These are phyloP conservation scores for Drosophila trapezifrons DNA, from an alignment of 1,140 invertebrate genomes.

Conservation along the genomic window DNA sequence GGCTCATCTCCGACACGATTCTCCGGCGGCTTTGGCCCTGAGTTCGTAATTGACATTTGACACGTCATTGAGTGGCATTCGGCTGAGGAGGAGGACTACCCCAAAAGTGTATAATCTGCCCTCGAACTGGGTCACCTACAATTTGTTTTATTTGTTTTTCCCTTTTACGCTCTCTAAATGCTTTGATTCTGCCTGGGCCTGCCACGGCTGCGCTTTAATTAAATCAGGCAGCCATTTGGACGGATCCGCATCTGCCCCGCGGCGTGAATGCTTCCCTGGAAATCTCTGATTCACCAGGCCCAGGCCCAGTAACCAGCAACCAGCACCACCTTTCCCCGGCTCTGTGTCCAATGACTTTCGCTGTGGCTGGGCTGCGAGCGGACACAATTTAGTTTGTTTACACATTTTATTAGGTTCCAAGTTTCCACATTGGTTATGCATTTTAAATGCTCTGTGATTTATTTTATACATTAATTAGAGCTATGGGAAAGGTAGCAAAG, in stretches of 20 bases:
- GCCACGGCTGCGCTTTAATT: conserved; percentile 56
- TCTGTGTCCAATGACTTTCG: conserved; percentile 67
- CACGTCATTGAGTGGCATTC: conserved; percentile 60
- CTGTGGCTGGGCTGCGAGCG: conserved; percentile 33
- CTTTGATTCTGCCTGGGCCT: conserved; percentile 53
- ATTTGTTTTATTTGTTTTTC: conserved; percentile 30
- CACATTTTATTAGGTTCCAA: conserved; percentile 32
- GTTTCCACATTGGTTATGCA: conserved; percentile 30
- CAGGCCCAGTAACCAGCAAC: background rate
- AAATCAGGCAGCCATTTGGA: conserved; percentile 53
- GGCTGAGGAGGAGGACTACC: conserved; percentile 5
- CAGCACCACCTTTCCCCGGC: conserved; percentile 1
- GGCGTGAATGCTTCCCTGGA: conserved; percentile 18
- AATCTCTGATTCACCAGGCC: conserved; percentile 21
- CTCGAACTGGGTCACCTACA: conserved; percentile 56
- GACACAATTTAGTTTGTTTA: conserved; percentile 43
- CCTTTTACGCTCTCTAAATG: conserved; percentile 36
- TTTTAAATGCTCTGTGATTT: conserved; percentile 11
- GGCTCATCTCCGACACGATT: conserved; percentile 56
- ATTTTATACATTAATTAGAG: conserved; percentile 15
- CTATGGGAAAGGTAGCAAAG: background rate
- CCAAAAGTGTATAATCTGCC: conserved; percentile 39
- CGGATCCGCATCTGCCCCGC: conserved; percentile 16
- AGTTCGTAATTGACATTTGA: conserved; percentile 62
- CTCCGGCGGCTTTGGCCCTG: conserved; percentile 29